phyloP scores from a whole-genome alignment of 2,797 vertebrate genomes.

The Pseudochirops corinnae region DNA sequence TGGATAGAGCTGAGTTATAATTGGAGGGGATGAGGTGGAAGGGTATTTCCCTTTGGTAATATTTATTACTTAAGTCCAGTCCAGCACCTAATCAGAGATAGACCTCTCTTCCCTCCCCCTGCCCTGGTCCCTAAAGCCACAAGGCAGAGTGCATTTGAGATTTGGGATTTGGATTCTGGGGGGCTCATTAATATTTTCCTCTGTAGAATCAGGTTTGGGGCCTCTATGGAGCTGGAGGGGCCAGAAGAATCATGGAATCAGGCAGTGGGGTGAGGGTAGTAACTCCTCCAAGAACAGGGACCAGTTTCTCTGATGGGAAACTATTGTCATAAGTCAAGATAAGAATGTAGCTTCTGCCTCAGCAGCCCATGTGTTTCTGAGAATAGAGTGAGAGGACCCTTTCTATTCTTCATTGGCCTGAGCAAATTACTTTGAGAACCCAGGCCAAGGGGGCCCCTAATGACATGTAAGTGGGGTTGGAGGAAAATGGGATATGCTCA shows the following conservation, averaged over 20 bases:
- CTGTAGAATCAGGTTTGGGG: slow-evolving; percentile 19
- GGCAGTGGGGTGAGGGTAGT: not conserved
- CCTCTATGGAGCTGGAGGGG: not conserved
- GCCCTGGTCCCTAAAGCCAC: not conserved
- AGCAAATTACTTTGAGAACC: not conserved
- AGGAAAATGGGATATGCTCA: not conserved
- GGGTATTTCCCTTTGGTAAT: not conserved
- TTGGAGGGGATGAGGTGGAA: not conserved
- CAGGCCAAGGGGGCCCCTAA: not conserved
- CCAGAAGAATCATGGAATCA: not conserved
- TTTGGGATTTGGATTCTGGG: not conserved
- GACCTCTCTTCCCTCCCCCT: not conserved
- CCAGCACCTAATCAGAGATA: slow-evolving; percentile 16
- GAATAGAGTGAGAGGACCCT: not conserved
- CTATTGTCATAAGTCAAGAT: not conserved
- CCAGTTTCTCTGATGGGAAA: not conserved
- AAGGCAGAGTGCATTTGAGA: not conserved
- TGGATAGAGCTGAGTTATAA: not conserved
- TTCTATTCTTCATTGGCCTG: not conserved
- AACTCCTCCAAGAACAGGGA: not conserved
- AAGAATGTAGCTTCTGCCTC: not conserved
- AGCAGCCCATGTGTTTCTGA: not conserved
- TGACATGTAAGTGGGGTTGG: not conserved
- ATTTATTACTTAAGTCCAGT: not conserved
- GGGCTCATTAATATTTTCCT: slow-evolving; percentile 24